Percentiles rank a stretch among this genome's conserved stretches.
Evolutionary conservation across 1,140 invertebrate genomes (phyloP).

Genomic region (Aleiodes sp.): DNA sequence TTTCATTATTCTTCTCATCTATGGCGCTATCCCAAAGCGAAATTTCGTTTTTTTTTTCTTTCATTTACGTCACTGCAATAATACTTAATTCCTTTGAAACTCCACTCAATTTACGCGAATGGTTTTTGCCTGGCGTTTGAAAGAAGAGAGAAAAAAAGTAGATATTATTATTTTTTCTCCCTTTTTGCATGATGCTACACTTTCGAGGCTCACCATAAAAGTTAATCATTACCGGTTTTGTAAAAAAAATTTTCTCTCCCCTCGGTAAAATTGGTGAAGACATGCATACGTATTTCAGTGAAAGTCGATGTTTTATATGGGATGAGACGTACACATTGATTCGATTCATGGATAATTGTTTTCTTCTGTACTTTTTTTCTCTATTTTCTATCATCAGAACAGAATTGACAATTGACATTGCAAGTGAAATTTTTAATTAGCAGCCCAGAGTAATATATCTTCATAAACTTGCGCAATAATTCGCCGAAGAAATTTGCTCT

Average conservation of each 20-base stretch:
- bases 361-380: conserved; percentile 2
- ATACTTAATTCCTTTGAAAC: too few relatives aligned
- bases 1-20: too few relatives aligned
- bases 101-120: too few relatives aligned
- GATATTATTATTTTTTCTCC: background rate
- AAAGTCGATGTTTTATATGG: background rate
- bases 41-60: too few relatives aligned
- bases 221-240: background rate
- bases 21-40: too few relatives aligned
- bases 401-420: conserved; percentile 15
- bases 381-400: background rate
- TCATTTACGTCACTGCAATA: too few relatives aligned
- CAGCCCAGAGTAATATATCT: background rate
- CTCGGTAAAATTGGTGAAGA: background rate
- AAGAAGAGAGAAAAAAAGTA: background rate
- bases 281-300: background rate
- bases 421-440: background rate
- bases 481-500: background rate
- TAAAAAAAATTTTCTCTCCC: background rate
- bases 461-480: background rate
- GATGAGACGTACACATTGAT: background rate
- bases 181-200: background rate
- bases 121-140: too few relatives aligned
- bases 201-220: conserved; percentile 7
- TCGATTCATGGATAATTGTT: background rate